Evolutionary conservation across 1,140 invertebrate species (phyloP).

Genomic region (Bombyx mori): ASM3026992v2 NC_085126.1:3101001-3101500

Average conservation of each 20-base stretch:
- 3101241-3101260: constrained; percentile 65
- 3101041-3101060: too few species aligned
- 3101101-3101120: background rate
- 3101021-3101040: too few species aligned
- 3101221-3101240: constrained; percentile 60
- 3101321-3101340: constrained; percentile 39
- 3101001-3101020: too few species aligned
- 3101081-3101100: background rate
- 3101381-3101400: constrained; percentile 52
- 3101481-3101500: background rate
- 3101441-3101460: constrained; percentile 21
- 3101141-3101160: background rate
- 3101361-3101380: constrained; percentile 24
- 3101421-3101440: constrained; percentile 39
- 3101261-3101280: constrained; percentile 68
- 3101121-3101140: background rate
- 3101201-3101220: constrained; percentile 24
- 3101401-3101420: constrained; percentile 72
- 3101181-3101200: constrained; percentile 39
- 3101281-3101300: constrained; percentile 62
- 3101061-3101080: background rate
- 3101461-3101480: background rate
- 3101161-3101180: background rate
- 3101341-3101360: constrained; percentile 31
- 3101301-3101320: constrained; percentile 35